phyloP scores from a whole-genome alignment of 2,113 vertebrate species.

The Syngnathus floridae region DNA sequence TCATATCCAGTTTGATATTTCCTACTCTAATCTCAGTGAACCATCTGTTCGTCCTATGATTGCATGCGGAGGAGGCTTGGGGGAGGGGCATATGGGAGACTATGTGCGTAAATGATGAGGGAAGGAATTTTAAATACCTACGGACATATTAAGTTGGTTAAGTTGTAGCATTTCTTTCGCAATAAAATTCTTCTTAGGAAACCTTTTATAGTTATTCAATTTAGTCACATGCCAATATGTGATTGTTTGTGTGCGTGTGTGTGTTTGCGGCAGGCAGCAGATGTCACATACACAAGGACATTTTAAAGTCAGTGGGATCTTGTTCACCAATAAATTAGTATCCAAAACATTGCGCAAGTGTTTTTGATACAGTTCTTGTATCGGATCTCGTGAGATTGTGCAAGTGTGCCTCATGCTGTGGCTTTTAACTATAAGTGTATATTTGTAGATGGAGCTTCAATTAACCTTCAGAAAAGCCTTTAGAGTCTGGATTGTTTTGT shows the following conservation, averaged over 20 bases:
- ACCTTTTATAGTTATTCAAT: neutral
- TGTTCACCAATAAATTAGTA: neutral
- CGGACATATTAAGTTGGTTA: constrained; percentile 17
- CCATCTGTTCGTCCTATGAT: constrained; percentile 61
- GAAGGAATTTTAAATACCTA: constrained; percentile 17
- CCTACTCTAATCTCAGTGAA: constrained; percentile 57
- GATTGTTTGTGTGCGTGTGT: constrained; percentile 6
- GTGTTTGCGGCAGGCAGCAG: constrained; percentile 27
- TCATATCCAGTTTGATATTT: constrained; percentile 64
- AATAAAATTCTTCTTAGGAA: neutral
- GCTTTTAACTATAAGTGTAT: neutral
- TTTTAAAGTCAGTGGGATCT: constrained; percentile 19
- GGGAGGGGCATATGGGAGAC: neutral
- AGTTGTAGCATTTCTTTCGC: neutral
- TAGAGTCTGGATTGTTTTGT: neutral
- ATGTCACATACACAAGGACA: constrained; percentile 33
- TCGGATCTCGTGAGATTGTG: neutral
- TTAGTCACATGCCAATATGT: neutral
- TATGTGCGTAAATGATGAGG: constrained; percentile 18
- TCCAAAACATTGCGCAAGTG: neutral
- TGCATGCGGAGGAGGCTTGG: constrained; percentile 2
- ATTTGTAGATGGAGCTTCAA: neutral
- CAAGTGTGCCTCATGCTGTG: neutral
- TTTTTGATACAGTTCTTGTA: neutral
- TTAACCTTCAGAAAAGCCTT: neutral